A percentile compares a stretch with the other conserved stretches of the same genome.
Conservation (phyloP, 2,888 invertebrate genomes). For the Kuschelorhynchus macadamiae region DNA sequence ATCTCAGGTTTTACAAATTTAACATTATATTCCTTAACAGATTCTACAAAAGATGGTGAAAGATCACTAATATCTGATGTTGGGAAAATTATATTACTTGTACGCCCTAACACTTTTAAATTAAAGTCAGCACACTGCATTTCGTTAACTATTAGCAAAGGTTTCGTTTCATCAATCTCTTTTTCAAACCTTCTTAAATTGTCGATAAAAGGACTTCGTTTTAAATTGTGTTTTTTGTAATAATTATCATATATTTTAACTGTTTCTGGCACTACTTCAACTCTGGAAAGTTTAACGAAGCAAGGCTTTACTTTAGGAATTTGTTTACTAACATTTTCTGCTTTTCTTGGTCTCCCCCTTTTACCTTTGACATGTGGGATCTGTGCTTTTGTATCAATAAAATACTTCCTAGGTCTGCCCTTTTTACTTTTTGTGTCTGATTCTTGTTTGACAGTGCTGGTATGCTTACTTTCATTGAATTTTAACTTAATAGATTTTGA, state of each 20-base stretch:
- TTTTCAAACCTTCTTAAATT: conserved; percentile 33
- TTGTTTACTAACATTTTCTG: background rate
- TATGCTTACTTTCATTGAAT: background rate
- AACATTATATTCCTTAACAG: conserved; percentile 44
- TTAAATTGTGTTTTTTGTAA: background rate
- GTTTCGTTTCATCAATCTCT: conserved; percentile 46
- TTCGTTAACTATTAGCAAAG: conserved; percentile 49
- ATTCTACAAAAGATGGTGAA: conserved; percentile 34
- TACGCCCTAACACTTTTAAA: conserved; percentile 32
- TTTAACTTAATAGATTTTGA: no score
- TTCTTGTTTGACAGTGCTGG: background rate
- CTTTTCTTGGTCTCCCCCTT: background rate
- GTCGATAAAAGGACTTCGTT: conserved; percentile 20
- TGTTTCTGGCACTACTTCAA: conserved; percentile 8
- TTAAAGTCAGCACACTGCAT: conserved; percentile 38
- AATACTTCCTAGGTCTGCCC: conserved; percentile 5
- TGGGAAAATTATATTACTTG: conserved; percentile 50
- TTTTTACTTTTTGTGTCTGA: background rate
- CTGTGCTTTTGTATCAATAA: no score
- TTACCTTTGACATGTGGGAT: background rate
- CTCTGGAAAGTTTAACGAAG: conserved; percentile 36
- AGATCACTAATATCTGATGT: conserved; percentile 26
- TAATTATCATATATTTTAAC: conserved; percentile 2
- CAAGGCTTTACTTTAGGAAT: conserved; percentile 34
- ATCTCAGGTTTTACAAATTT: conserved; percentile 47